Evolutionary conservation across 2,113 vertebrate genomes (phyloP).

Genomic region (Benitochromis conjunctus): DNA sequence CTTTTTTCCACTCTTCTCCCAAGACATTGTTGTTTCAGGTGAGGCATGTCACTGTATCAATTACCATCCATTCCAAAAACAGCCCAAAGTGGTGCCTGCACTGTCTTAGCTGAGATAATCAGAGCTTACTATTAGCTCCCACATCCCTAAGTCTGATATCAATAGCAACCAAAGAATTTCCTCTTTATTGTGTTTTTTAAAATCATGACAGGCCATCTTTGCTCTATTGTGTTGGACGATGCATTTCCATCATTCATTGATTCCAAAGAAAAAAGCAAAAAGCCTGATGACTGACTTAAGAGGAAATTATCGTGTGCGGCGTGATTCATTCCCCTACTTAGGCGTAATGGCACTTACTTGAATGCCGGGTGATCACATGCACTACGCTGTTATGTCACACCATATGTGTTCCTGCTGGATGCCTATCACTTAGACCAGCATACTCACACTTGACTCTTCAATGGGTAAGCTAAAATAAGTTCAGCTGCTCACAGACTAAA

Average conservation of each 20-base stretch:
- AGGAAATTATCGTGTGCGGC: slow-evolving; percentile 23
- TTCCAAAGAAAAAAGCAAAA: neutral
- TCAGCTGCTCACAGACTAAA: neutral
- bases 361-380: slow-evolving; percentile 12
- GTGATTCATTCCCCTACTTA: slow-evolving; percentile 38
- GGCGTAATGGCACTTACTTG: slow-evolving; percentile 16
- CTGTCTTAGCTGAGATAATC: neutral
- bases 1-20: neutral
- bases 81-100: neutral
- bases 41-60: neutral
- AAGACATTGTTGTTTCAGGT: neutral
- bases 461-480: neutral
- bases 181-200: neutral
- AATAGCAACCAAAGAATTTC: neutral
- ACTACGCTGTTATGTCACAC: slow-evolving; percentile 20
- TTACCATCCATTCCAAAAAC: neutral
- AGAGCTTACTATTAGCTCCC: neutral
- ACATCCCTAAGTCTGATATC: neutral
- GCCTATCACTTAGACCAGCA: neutral
- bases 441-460: neutral
- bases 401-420: neutral
- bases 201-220: neutral
- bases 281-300: neutral
- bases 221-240: neutral
- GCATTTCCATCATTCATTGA: slow-evolving; percentile 7